Percentiles rank a stretch among this genome's conserved stretches.
Conservation (phyloP, 2,888 invertebrate genomes). For the Nymphalis polychloros region DNA sequence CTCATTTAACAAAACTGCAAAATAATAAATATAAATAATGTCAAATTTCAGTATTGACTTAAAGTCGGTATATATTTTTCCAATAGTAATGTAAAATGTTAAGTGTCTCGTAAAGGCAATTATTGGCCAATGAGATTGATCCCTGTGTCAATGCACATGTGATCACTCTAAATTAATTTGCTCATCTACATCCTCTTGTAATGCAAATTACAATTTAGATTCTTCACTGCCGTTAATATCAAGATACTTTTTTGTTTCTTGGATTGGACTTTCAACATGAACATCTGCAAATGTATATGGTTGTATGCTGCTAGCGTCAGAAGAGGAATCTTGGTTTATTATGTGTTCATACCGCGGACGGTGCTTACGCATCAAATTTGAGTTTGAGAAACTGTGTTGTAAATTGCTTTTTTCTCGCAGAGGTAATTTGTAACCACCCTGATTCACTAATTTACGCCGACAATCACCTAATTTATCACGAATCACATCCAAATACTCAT, state of each 20-base stretch:
- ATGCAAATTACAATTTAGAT: slow-evolving; percentile 60
- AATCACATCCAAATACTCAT: slow-evolving; percentile 80
- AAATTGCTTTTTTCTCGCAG: slow-evolving; percentile 59
- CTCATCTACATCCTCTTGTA: neutral
- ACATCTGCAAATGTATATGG: slow-evolving; percentile 71
- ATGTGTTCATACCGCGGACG: slow-evolving; percentile 64
- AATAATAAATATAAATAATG: too few species aligned
- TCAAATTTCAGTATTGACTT: too few species aligned
- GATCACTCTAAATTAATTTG: too few species aligned
- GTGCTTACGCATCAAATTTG: slow-evolving; percentile 52
- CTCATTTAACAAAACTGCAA: too few species aligned
- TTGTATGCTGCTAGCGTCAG: slow-evolving; percentile 52
- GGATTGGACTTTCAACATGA: slow-evolving; percentile 54
- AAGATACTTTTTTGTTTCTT: slow-evolving; percentile 50
- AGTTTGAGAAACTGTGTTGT: slow-evolving; percentile 48
- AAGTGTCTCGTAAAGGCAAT: too few species aligned
- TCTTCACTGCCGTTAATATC: slow-evolving; percentile 58
- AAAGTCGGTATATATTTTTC: too few species aligned
- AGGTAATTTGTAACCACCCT: slow-evolving; percentile 68
- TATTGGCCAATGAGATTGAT: too few species aligned
- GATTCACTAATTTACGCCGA: slow-evolving; percentile 67
- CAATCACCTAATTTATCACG: slow-evolving; percentile 75
- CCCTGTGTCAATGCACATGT: neutral
- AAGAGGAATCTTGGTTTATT: slow-evolving; percentile 63
- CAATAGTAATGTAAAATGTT: too few species aligned